phyloP scores from a whole-genome alignment of 1,140 invertebrate genomes.

The Phortica variegata region DNA sequence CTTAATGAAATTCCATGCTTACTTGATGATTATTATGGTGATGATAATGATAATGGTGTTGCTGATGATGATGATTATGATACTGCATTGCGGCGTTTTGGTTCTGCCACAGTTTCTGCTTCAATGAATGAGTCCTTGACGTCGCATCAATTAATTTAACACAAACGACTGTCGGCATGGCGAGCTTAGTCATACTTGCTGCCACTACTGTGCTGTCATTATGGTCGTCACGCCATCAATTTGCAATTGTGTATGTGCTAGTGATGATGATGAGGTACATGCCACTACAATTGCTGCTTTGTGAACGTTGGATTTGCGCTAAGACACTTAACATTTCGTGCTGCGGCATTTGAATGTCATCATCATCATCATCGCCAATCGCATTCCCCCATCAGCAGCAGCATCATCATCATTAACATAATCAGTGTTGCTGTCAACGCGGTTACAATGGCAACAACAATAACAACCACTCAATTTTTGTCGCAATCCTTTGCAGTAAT shows the following conservation, averaged over 20 bases:
- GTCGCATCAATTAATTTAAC: constrained; percentile 42
- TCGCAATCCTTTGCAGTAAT: no score
- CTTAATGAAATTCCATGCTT: constrained; percentile 34
- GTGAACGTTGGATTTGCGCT: not conserved
- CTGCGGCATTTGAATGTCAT: no score
- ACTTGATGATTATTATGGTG: no score
- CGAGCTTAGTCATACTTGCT: constrained; percentile 22
- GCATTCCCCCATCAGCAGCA: no score
- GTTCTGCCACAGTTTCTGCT: not conserved
- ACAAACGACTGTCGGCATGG: constrained; percentile 3
- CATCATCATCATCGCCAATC: no score
- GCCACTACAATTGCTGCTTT: constrained; percentile 26
- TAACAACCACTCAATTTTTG: not conserved
- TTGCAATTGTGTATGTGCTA: constrained; percentile 32
- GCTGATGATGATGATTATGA: not conserved
- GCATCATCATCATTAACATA: no score
- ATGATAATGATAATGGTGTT: constrained; percentile 24
- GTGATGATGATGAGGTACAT: constrained; percentile 2
- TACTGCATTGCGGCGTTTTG: not conserved
- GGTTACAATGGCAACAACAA: not conserved
- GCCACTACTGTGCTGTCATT: constrained; percentile 11
- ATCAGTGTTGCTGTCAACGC: not conserved
- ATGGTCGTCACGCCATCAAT: constrained; percentile 23
- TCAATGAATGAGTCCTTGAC: constrained; percentile 9
- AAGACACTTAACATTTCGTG: no score